Base-by-base conservation (phyloP, 2,888 invertebrate genomes). In the Leucophenga maculata region DNA sequence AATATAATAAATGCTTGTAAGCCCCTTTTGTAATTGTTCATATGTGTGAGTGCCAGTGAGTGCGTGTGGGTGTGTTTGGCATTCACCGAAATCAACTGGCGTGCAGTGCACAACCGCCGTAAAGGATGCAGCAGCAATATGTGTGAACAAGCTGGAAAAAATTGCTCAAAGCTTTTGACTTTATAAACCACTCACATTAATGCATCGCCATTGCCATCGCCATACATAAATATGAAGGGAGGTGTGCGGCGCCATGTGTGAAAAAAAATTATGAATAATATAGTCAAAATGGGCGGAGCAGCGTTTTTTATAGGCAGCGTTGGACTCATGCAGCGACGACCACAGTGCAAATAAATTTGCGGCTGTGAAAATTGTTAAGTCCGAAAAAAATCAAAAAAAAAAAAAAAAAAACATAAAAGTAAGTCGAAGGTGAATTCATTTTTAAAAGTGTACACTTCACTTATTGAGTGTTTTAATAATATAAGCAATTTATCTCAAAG, bases 261-360 rank as follows among this genome's bases (percentile, higher is more conserved):
- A 26, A 44, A 16, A 2, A n/a, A 65, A 50, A 78, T 75, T 79
- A 69, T 74, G 75, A 79, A 81, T 78, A 79, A 81, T 75, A 72
- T 70, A 74, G 69, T 69, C 73, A 76, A 73, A 70, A 74, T 70
- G 59, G 65, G 68, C 62, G 48, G 60, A n/a, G 50, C 52, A 52
- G 60, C 11, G 4, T 39, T 39, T 39, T 39, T 39, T n/a, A n/a
- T n/a, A n/a, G n/a, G n/a, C n/a, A n/a, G n/a, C n/a, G 8, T 8
- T 39, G 8, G 39, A 11, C 39, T 39, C 32, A 32, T 32, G 39
- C 39, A 6, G 39, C 16, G 1, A 16, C 54, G 48, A 80, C 80
- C 80, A 73, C 80, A 83, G 73, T 77, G 78, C 83, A 83, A 79
- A 80, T 80, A 80, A 78, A 80, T 83, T 80, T 80, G 80, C 64